Percentiles rank a stretch among this genome's conserved stretches.
Conservation (phyloP, 2,797 vertebrate genomes). For the Pseudotriccus pelzelni region DNA sequence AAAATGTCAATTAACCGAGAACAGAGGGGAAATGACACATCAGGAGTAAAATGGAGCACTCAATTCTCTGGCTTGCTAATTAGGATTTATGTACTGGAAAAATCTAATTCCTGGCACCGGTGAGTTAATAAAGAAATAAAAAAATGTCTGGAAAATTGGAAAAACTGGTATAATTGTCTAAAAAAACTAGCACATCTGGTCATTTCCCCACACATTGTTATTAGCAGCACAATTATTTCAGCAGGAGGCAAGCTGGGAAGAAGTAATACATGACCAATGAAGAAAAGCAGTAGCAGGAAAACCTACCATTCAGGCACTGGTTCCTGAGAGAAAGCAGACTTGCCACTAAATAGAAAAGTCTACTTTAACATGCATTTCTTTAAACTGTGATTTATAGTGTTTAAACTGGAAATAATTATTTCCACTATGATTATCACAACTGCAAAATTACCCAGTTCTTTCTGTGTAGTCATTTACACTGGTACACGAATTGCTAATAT, state of each 20-base stretch:
- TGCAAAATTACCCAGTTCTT: not conserved
- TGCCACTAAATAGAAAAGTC: not conserved
- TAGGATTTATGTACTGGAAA: conserved; percentile 68
- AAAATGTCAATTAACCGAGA: conserved; percentile 55
- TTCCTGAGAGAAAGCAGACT: conserved; percentile 44
- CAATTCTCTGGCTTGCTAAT: conserved; percentile 42
- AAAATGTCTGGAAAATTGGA: conserved; percentile 56
- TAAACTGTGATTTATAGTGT: conserved; percentile 44
- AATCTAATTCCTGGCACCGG: conserved; percentile 47
- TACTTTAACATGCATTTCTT: not conserved
- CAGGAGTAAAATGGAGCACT: conserved; percentile 44
- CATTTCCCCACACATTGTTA: conserved; percentile 54
- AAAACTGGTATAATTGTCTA: conserved; percentile 58
- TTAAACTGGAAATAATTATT: conserved; percentile 43
- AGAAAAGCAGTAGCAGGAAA: conserved; percentile 53
- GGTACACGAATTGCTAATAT: not conserved
- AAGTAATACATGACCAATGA: conserved; percentile 26
- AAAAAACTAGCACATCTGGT: conserved; percentile 59
- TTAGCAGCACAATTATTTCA: conserved; percentile 66
- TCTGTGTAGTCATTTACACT: not conserved
- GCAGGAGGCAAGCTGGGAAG: conserved; percentile 52
- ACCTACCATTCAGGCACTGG: not conserved
- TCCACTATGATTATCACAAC: conserved; percentile 19
- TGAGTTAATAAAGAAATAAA: conserved; percentile 57
- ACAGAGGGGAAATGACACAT: conserved; percentile 45